Base-by-base conservation (phyloP, 2,113 vertebrate species). In the Nettapus auritus region DNA sequence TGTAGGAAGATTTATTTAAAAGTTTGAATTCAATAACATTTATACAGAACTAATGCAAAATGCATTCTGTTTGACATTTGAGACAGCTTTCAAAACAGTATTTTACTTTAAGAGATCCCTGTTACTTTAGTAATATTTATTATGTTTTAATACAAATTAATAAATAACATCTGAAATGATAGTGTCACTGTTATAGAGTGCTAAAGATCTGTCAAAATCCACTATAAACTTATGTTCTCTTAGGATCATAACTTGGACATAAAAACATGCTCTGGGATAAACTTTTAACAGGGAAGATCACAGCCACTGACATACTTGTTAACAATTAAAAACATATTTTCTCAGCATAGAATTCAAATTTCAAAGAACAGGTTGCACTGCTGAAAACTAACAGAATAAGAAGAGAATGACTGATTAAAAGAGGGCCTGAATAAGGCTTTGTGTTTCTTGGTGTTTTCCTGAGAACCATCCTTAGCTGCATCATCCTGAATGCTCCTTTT, bases 1-100 rank as follows among this genome's bases (percentile, higher is more conserved):
- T 97, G 97, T 71, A 95, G 91, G 74, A 97, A 97, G 91, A 97
- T 97, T 97, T 98, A 97, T 98, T 97, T 97, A 94, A 97, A 98
- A 97, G 94, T 98, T 97, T 98, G 94, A 97, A 96, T 98, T 98
- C 83, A 97, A 97, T 96, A 96, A 97, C 98, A 97, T 96, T 90
- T 96, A 97, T 94, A 96, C 69, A 94, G 85, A 97, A 96, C 60
- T 92, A 97, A 97, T 89, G 88, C 25, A 96, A 97, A 97, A 97
- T 97, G 69, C 60, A 95, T 97, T 95, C 89, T 94, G 36, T 97
- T 97, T 98, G 95, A 96, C 94, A 95, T 96, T 95, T 83, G 31
- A 97, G 90, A 93, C 82, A 97, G 70, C 88, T 97, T 97, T 97
- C 87, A 97, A 97, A 98, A 94, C 38, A 86, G 33, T 86, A 48